These are phyloP conservation scores for Littorina saxatilis DNA, from an alignment of 1,140 invertebrate genomes.

Conservation along the genomic window DNA sequence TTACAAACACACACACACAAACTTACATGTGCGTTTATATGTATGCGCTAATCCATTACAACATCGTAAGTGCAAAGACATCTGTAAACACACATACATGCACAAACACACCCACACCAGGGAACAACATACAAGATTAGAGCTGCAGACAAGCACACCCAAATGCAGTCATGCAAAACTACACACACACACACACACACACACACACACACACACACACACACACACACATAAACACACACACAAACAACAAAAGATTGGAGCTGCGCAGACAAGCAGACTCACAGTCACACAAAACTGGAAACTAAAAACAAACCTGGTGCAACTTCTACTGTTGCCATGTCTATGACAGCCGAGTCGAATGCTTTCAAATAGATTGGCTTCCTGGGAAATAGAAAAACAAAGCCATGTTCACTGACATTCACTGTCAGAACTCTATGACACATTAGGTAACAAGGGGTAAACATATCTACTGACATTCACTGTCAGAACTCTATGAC, in stretches of 20 bases:
- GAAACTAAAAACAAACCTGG: conserved; percentile 46
- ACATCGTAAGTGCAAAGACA: no score
- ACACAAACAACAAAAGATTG: neutral
- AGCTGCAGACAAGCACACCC: neutral
- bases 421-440: no score
- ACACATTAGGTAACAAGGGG: no score
- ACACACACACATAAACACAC: neutral
- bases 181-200: conserved; percentile 19
- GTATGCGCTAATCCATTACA: no score
- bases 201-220: neutral
- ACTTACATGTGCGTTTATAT: neutral
- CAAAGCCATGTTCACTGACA: no score
- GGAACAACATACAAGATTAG: neutral
- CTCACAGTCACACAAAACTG: no score
- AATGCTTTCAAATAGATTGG: conserved; percentile 63
- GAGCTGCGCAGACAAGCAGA: no score
- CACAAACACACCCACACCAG: neutral
- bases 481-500: no score
- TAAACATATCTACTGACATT: no score
- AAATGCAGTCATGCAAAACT: neutral
- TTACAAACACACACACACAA: neutral
- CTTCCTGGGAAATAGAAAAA: conserved; percentile 65
- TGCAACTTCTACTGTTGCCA: conserved; percentile 57
- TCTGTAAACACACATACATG: neutral
- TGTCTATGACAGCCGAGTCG: conserved; percentile 54